Conservation (phyloP, 2,888 invertebrate species). For the Acrocera orbiculus region DNA sequence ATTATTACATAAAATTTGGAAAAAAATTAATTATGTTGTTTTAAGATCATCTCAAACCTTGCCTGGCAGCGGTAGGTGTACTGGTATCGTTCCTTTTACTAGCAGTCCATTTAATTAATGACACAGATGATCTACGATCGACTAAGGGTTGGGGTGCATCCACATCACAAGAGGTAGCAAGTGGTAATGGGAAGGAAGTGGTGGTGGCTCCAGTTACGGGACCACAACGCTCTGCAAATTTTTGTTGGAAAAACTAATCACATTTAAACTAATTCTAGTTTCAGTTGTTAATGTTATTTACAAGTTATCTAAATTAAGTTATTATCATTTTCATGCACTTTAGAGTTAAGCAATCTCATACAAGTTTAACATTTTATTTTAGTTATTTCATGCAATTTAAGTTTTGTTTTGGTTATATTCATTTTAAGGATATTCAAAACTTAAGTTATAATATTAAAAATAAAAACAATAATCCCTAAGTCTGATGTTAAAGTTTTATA, state of each 20-base stretch:
- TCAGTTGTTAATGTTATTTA: no score
- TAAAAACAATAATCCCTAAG: no score
- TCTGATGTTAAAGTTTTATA: no score
- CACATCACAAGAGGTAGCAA: slow-evolving; percentile 36
- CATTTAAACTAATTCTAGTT: background rate
- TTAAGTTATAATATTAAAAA: no score
- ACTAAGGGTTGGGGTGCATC: slow-evolving; percentile 56
- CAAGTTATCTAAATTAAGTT: no score
- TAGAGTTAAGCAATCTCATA: background rate
- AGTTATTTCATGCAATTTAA: no score
- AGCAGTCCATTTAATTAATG: slow-evolving; percentile 36
- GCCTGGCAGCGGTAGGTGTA: slow-evolving; percentile 32
- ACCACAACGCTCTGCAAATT: slow-evolving; percentile 51
- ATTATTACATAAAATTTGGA: no score
- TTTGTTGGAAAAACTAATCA: no score
- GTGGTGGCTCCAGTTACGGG: slow-evolving; percentile 41
- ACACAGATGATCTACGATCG: slow-evolving; percentile 47
- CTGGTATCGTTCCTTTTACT: slow-evolving; percentile 20
- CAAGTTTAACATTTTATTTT: background rate
- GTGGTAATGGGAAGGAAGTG: slow-evolving; percentile 35
- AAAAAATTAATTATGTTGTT: no score
- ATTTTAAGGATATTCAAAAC: no score
- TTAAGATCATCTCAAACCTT: slow-evolving; percentile 32
- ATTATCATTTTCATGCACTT: no score
- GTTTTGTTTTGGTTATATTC: background rate